A percentile compares a stretch with the other conserved stretches of the same genome.
phyloP scores from a whole-genome alignment of 2,888 invertebrate species.

The Galerucella calmariensis region DNA sequence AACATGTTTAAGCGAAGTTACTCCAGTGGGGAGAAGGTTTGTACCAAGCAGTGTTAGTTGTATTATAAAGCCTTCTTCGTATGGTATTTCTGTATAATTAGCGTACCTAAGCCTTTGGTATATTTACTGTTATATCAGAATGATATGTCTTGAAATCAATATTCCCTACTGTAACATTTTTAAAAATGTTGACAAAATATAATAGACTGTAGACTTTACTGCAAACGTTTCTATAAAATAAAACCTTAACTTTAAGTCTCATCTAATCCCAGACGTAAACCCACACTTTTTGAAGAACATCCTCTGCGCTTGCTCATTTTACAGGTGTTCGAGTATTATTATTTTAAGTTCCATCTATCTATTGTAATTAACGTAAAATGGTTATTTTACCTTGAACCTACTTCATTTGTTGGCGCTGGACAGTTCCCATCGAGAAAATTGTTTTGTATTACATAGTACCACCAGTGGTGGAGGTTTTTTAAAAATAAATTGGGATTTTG shows the following conservation, averaged over 20 bases:
- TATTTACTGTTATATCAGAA: too few relatives aligned
- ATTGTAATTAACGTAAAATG: slow-evolving; percentile 46
- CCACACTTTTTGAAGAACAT: slow-evolving; percentile 43
- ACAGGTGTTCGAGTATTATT: slow-evolving; percentile 48
- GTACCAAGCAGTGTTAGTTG: too few relatives aligned
- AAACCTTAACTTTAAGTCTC: not conserved
- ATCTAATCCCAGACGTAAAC: slow-evolving; percentile 19
- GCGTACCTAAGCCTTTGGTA: too few relatives aligned
- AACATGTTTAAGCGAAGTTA: too few relatives aligned
- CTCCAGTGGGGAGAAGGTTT: too few relatives aligned
- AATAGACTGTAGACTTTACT: not conserved
- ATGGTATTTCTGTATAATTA: too few relatives aligned
- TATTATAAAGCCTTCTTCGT: too few relatives aligned
- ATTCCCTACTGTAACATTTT: not conserved
- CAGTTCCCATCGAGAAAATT: slow-evolving; percentile 43
- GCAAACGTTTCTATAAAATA: not conserved
- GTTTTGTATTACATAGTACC: slow-evolving; percentile 10
- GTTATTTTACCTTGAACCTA: slow-evolving; percentile 52
- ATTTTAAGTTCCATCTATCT: slow-evolving; percentile 41
- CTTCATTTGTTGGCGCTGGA: slow-evolving; percentile 39
- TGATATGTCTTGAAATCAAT: not conserved
- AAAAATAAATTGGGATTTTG: not conserved
- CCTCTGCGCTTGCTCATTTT: slow-evolving; percentile 46
- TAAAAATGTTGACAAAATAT: not conserved
- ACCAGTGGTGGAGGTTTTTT: slow-evolving; percentile 5